Evolutionary conservation across 2,113 vertebrate species (phyloP).

Genomic region (Empidonax alnorum): DNA sequence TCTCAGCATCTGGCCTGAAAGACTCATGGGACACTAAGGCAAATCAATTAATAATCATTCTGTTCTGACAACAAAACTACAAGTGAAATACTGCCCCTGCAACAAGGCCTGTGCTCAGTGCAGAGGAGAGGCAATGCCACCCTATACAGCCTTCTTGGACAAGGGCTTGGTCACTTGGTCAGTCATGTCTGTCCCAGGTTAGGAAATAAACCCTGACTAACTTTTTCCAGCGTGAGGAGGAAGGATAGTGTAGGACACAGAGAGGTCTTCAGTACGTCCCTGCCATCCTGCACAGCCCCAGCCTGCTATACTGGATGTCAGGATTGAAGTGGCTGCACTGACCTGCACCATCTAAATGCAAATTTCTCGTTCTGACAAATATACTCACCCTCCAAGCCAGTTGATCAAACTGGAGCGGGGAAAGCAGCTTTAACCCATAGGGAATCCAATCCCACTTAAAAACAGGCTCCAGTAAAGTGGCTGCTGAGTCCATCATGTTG

Average conservation of each 20-base stretch:
- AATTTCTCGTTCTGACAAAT: background rate
- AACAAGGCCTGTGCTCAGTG: too few relatives aligned
- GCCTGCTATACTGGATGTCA: background rate
- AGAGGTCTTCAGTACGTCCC: accelerated
- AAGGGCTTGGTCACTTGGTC: background rate
- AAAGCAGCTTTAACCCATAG: background rate
- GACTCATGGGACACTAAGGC: background rate
- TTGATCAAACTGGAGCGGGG: background rate
- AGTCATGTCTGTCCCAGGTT: background rate
- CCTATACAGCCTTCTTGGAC: background rate
- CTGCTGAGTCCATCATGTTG: background rate
- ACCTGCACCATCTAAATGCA: background rate
- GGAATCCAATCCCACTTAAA: background rate
- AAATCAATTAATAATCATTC: background rate
- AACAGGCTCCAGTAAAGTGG: background rate
- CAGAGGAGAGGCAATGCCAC: background rate
- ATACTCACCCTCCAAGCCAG: background rate
- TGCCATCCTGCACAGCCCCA: background rate
- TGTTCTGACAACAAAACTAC: background rate
- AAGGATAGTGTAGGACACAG: background rate
- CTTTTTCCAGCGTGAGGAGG: background rate
- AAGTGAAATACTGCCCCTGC: too few relatives aligned
- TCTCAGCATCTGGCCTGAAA: background rate
- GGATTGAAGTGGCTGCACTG: background rate
- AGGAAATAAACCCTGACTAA: background rate